Evolutionary conservation across 2,888 invertebrate genomes (phyloP), one percentile per base, ranked within the genome.

Genomic region (Hipparchia semele): DNA sequence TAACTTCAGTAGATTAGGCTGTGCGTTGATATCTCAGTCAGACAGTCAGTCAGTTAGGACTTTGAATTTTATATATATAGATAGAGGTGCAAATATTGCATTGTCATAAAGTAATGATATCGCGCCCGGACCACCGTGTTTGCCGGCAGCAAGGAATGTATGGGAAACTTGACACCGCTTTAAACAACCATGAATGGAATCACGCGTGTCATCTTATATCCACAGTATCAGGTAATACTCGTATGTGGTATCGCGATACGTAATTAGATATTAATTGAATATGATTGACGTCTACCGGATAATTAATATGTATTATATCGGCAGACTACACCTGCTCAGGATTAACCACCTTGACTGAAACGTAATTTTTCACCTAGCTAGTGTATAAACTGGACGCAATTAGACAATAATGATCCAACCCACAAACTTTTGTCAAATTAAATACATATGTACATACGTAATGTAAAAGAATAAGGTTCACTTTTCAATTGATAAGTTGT

Each of bases 91-190:
- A 70, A 75, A 56, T 73, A 62, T 61, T 71, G 58, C 69, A 67
- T 72, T 68, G 72, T 72, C 67, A 70, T 68, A 72, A 61, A 46
- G 73, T 76, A 70, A 72, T 73, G 71, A 71, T 73, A 75, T 77
- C 73, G 77, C 73, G 77, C 65, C 59, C 67, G 67, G 80, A 88
- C 88, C 89, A 89, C 86, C 86, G 76, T 80, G 83, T 77, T 80
- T 73, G 81, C 79, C 79, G 83, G 81, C 82, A 79, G 81, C 81
- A 39, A 83, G 81, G 85, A 86, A 87, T 89, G 86, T 83, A 82
- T 84, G 83, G 79, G 86, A 85, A 86, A 89, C 84, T 77, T 79
- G 85, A 88, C 84, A 87, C 82, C 80, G 79, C 79, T 82, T 82
- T 80, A 83, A 82, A 85, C 82, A 80, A 72, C 70, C 76, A 77